These are phyloP conservation scores for Sciaenops ocellatus DNA, from an alignment of 2,797 vertebrate species.

Conservation along the genomic window DNA sequence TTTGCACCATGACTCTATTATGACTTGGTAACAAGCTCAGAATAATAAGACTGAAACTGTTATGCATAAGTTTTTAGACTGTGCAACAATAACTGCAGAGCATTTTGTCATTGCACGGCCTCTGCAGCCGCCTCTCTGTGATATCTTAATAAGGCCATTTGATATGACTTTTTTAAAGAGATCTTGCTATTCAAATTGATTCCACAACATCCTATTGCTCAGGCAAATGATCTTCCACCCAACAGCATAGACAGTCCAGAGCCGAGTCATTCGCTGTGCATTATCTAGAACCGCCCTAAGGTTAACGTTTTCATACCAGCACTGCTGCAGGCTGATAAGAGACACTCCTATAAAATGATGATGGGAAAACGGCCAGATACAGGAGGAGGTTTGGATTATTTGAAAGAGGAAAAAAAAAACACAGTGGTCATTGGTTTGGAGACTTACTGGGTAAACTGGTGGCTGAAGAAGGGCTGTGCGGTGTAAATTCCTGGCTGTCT, in stretches of 20 bases:
- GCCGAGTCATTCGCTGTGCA: constrained; percentile 29
- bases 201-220: constrained; percentile 65
- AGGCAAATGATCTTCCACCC: constrained; percentile 71
- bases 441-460: constrained; percentile 73
- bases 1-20: constrained; percentile 35
- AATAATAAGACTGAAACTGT: constrained; percentile 10
- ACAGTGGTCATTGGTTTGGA: constrained; percentile 1
- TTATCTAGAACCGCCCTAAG: constrained; percentile 60
- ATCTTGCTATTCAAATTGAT: constrained; percentile 70
- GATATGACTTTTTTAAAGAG: constrained; percentile 55
- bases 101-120: neutral
- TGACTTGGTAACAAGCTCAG: constrained; percentile 4
- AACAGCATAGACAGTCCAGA: constrained; percentile 27
- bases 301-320: constrained; percentile 67
- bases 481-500: constrained; percentile 62
- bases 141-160: constrained; percentile 49
- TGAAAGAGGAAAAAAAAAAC: constrained; percentile 51
- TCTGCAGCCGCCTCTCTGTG: neutral
- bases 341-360: constrained; percentile 72
- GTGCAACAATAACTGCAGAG: neutral
- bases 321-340: constrained; percentile 77
- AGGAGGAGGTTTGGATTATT: constrained; percentile 75
- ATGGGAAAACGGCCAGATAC: constrained; percentile 61
- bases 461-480: constrained; percentile 50
- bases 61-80: neutral